phyloP scores from a whole-genome alignment of 2,797 vertebrate genomes.

The Podargus strigoides region DNA sequence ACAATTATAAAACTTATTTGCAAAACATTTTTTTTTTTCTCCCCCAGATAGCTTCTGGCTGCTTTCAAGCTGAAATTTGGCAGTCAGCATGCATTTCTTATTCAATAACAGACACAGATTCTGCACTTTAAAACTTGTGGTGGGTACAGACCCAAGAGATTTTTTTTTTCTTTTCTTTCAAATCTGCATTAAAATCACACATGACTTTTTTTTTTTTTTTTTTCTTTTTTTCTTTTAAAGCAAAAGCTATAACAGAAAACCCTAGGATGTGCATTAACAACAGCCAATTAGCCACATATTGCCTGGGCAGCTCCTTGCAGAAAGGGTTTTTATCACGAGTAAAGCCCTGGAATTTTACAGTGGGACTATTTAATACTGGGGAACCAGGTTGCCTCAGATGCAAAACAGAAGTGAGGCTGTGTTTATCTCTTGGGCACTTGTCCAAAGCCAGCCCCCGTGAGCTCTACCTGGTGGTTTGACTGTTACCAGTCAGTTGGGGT shows the following conservation, averaged over 20 bases:
- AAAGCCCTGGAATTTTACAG: neutral
- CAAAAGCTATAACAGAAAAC: neutral
- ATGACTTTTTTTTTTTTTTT: neutral
- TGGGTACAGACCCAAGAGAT: conserved; percentile 13
- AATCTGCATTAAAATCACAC: neutral
- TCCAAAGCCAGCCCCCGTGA: neutral
- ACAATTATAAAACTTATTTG: conserved; percentile 44
- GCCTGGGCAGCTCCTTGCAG: neutral
- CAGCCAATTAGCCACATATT: neutral
- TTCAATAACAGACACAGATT: conserved; percentile 33
- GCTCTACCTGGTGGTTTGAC: neutral
- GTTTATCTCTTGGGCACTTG: neutral
- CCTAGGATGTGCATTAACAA: neutral
- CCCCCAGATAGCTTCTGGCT: conserved; percentile 16
- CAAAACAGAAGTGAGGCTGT: neutral
- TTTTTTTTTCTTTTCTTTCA: neutral
- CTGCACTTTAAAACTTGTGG: conserved; percentile 32
- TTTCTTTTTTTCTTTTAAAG: neutral
- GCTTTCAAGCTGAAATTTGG: conserved; percentile 41
- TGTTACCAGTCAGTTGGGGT: neutral
- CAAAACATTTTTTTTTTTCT: neutral
- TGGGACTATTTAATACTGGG: neutral
- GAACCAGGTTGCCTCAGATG: neutral
- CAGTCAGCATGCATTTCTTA: conserved; percentile 9
- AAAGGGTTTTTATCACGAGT: neutral